Base-by-base conservation (phyloP, 2,797 vertebrate species). In the Alcedo quadribrachys region DNA sequence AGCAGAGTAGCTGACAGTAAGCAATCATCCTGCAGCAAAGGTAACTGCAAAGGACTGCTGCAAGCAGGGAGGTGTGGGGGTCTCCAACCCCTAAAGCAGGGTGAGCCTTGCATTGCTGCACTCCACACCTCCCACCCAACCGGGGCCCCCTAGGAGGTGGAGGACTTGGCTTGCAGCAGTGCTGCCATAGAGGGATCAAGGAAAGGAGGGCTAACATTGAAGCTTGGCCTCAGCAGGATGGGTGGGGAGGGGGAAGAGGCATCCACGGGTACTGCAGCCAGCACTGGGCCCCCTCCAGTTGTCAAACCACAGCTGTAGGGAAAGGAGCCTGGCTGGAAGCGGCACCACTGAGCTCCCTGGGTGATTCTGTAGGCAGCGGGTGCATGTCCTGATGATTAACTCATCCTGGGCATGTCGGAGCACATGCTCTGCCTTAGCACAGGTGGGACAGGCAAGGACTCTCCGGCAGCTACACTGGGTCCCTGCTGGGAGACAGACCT, bases 251-350 rank as follows among this genome's bases (percentile, higher is more conserved):
- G 28, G 30, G 6, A 48, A 45, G 57, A 50, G 37, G 33, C 43
- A 54, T 32, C 63, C n/a, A 6, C 5, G 46, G 46, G 55, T 81
- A 51, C 87, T 81, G 68, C n/a, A 75, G 63, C 20, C 3, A 2
- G 43, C 66, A 11, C 14, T 1, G 3, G 81, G 21, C 4, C 8
- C 11, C 18, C 27, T 8, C 22, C 0, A 3, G 15, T 1, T 1
- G 16, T 15, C 57, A 73, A 19, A 76, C 5, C 2, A 2, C 25
- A 46, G n/a, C 68, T 42, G n/a, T 5, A 46, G 45, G 54, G 30
- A 68, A 68, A 48, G 33, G 14, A 28, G 2, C 46, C 40, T 2
- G 3, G 21, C 84, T 93, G 71, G 70, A 71, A 60, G 63, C 0
- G 0, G 84, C 51, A 69, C 46, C 5, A 0, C 32, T 37, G 57